Evolutionary conservation across 2,113 vertebrate genomes (phyloP).

Genomic region (Galemys pyrenaicus): DNA sequence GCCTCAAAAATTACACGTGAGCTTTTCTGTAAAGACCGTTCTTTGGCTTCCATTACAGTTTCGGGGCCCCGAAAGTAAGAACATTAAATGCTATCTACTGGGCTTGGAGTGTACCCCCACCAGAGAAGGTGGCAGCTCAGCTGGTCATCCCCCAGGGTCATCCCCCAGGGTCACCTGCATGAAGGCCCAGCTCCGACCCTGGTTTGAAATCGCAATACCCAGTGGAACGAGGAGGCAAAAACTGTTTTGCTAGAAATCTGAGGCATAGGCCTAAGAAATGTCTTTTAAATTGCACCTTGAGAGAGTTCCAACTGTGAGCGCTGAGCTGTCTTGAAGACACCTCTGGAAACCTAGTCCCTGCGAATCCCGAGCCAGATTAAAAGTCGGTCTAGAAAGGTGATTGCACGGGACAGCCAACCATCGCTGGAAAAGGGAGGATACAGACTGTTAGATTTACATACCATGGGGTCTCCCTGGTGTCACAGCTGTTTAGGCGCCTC

Average conservation of each 20-base stretch:
- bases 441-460: accelerated
- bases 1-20: not conserved
- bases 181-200: not conserved
- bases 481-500: no score
- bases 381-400: conserved; percentile 43
- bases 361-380: conserved; percentile 53
- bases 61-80: not conserved
- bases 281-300: not conserved
- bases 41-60: not conserved
- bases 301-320: accelerated
- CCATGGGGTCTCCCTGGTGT: no score
- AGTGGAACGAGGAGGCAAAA: not conserved
- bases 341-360: not conserved
- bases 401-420: conserved; percentile 6
- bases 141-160: not conserved
- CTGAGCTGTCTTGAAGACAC: not conserved
- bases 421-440: conserved; percentile 50
- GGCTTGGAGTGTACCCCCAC: not conserved
- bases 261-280: not conserved
- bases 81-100: not conserved
- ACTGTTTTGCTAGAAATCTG: not conserved
- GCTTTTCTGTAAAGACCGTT: not conserved
- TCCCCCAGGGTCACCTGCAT: not conserved
- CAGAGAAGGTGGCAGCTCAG: not conserved
- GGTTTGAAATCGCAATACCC: not conserved